phyloP scores from a whole-genome alignment of 2,888 invertebrate genomes.

The Caenorhabditis angaria region DNA sequence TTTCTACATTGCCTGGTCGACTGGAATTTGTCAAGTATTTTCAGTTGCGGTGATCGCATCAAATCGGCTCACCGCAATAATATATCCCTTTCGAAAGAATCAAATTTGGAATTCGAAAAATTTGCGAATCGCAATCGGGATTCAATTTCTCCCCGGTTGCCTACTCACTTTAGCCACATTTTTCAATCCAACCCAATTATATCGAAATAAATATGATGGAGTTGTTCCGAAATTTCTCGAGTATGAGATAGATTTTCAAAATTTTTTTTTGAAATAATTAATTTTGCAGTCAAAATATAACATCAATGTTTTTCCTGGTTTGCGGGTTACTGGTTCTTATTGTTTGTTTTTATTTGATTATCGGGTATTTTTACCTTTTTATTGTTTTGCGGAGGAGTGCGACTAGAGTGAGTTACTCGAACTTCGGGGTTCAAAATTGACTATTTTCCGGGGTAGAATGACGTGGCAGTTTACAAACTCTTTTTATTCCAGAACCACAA shows the following conservation, averaged over 20 bases:
- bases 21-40: conserved; percentile 35
- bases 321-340: conserved; percentile 17
- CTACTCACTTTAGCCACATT: conserved; percentile 11
- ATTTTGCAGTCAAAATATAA: conserved; percentile 7
- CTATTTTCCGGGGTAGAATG: no score
- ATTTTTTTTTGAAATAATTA: conserved; percentile 8
- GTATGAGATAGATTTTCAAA: not conserved
- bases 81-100: conserved; percentile 13
- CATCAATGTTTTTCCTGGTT: conserved; percentile 17
- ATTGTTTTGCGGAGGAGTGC: not conserved
- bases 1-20: conserved; percentile 37
- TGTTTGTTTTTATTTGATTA: conserved; percentile 21
- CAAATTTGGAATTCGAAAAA: conserved; percentile 19
- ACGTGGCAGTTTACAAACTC: no score
- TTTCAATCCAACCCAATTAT: conserved; percentile 25
- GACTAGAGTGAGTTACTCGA: no score
- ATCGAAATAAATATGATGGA: conserved; percentile 13
- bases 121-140: conserved; percentile 19
- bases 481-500: not conserved
- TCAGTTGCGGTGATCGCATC: conserved; percentile 33
- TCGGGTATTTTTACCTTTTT: conserved; percentile 25
- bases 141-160: conserved; percentile 29
- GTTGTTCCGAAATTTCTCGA: conserved; percentile 20
- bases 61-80: conserved; percentile 26
- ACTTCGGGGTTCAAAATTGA: no score